These are phyloP conservation scores for Helogale parvula DNA, from an alignment of 2,113 vertebrate genomes.

Conservation along the genomic window DNA sequence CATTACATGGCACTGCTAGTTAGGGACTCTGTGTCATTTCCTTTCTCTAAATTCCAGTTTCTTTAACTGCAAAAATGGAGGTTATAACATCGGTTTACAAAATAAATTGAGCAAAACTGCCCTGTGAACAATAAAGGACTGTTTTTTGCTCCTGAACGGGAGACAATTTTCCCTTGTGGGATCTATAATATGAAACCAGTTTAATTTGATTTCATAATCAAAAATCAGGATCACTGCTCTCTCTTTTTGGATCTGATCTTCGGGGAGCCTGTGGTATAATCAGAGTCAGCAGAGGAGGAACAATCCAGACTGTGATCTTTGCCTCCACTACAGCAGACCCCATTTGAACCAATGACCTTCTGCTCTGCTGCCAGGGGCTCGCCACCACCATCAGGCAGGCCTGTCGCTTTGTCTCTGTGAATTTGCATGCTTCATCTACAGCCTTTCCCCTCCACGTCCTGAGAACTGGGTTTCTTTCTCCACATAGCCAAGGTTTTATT, in stretches of 20 bases:
- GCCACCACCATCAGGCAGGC: not conserved
- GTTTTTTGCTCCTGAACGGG: not conserved
- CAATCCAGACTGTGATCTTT: not conserved
- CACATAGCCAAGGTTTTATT: not conserved
- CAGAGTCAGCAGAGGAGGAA: not conserved
- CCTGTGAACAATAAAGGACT: not conserved
- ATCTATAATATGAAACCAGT: not conserved
- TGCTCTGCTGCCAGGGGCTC: not conserved
- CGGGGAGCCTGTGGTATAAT: not conserved
- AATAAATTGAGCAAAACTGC: not conserved
- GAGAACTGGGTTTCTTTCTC: not conserved
- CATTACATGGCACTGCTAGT: not conserved
- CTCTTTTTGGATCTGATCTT: not conserved
- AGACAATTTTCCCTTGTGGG: not conserved
- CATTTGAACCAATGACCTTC: not conserved
- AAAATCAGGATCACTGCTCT: not conserved
- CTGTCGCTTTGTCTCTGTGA: not conserved
- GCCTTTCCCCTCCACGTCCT: not conserved
- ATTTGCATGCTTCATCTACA: not conserved
- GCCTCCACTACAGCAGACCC: not conserved
- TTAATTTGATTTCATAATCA: not conserved
- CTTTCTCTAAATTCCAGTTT: conserved; percentile 33
- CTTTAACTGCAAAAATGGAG: not conserved
- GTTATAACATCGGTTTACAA: not conserved
- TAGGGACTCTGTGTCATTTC: not conserved